Base-by-base conservation (phyloP, 35 echinoderm and acorn worm species). In the Ptychodera flava region DNA sequence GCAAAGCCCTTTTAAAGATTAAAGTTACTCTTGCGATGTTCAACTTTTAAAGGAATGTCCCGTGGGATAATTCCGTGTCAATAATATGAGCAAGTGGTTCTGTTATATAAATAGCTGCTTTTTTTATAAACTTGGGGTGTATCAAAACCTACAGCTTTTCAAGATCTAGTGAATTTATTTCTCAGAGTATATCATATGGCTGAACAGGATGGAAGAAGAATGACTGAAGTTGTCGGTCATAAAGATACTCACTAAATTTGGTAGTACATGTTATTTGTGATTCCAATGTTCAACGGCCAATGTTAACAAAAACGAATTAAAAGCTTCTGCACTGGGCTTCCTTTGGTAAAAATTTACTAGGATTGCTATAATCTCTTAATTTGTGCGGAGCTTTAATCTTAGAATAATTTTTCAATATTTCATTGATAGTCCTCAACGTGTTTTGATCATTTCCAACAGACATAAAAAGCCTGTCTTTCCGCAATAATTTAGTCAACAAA, bases 1-100 rank as follows among this genome's bases (percentile, higher is more conserved):
- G 38, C n/a, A n/a, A n/a, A n/a, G 28, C 85, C 85, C 78, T 87
- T 87, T 87, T 87, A 78, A 78, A 77, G 78, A 33, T 78, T 78
- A 29, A 35, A 77, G 31, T n/a, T n/a, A n/a, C n/a, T n/a, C n/a
- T n/a, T n/a, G n/a, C n/a, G n/a, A n/a, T n/a, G n/a, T n/a, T n/a
- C 34, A 87, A 34, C 16, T 29, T 33, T 15, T 87, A 29, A 1
- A 77, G 85, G 31, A 87, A 87, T 0, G 35, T 27, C 35, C 85
- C 85, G 15, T 1, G n/a, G 35, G 76, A 81, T 15, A 81, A 32
- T 33, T 31, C 2, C 35, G 35, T 16, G 78, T 87, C 78, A 33
- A 87, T 79, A 78, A 33, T 33, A 87, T 53, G 78, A 78, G 76
- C 35, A 10, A 87, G 76, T 32, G 76, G 85, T 77, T 32, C 34